Evolutionary conservation across 2,888 invertebrate genomes (phyloP).

Genomic region (Hypomecis atomaria): DNA sequence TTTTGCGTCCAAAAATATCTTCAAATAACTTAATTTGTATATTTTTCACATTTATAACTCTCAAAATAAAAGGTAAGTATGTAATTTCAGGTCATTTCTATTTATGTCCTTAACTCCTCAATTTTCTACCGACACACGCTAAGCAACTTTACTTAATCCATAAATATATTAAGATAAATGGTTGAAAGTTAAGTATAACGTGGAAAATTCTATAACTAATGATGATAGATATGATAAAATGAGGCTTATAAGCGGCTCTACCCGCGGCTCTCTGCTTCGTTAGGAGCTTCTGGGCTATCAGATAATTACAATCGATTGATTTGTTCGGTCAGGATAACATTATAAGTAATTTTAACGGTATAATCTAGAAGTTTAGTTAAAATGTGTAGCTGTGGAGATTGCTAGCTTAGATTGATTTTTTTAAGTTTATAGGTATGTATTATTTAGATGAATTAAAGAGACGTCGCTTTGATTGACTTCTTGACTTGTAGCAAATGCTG

Average conservation of each 20-base stretch:
- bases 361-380: neutral
- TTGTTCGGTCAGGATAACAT: neutral
- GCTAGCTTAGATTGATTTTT: too few species aligned
- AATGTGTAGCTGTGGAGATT: too few species aligned
- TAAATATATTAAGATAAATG: constrained; percentile 12
- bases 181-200: constrained; percentile 5
- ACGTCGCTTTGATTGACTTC: too few species aligned
- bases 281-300: constrained; percentile 1
- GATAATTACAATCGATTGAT: constrained; percentile 12
- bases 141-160: neutral
- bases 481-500: too few species aligned
- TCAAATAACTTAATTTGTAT: too few species aligned
- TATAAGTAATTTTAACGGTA: neutral
- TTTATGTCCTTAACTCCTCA: neutral
- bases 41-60: too few species aligned
- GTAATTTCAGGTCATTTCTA: too few species aligned
- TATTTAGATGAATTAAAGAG: too few species aligned
- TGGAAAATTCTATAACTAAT: constrained; percentile 11
- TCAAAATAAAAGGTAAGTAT: neutral
- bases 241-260: neutral
- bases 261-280: constrained; percentile 1
- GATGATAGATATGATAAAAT: constrained; percentile 14
- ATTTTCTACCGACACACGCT: neutral
- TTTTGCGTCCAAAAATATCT: too few species aligned
- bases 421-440: too few species aligned